A percentile compares a stretch with the other conserved stretches of the same genome.
Evolutionary conservation across 2,113 vertebrate genomes (phyloP).

Genomic region (Onychorhynchus coronatus): DNA sequence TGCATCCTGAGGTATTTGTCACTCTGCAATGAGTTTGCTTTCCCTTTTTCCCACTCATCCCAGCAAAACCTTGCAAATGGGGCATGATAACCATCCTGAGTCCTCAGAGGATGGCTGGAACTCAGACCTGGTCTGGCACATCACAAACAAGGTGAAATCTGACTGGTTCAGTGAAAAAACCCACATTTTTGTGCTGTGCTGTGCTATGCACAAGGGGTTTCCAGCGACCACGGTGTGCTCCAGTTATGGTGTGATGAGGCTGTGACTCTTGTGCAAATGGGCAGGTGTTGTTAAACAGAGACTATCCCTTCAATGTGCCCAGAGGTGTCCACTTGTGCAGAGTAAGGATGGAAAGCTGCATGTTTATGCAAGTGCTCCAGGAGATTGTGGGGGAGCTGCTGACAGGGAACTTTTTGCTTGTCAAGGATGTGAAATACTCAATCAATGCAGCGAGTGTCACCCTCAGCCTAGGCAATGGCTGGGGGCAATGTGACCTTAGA

Average conservation of each 20-base stretch:
- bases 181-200: not conserved
- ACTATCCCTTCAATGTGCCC: not conserved
- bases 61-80: not conserved
- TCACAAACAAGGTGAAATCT: not conserved
- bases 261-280: not conserved
- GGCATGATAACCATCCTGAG: fast-evolving
- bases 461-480: not conserved
- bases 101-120: not conserved
- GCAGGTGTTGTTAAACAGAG: not conserved
- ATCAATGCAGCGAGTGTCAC: not conserved
- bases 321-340: not conserved
- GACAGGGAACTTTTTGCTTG: not conserved
- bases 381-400: not conserved
- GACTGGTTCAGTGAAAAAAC: not conserved
- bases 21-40: fast-evolving
- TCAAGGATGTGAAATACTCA: not conserved
- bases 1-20: not conserved
- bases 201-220: not conserved
- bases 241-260: not conserved
- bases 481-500: not conserved
- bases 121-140: not conserved
- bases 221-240: not conserved
- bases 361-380: not conserved
- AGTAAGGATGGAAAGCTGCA: not conserved
- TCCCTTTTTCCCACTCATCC: not conserved